phyloP scores from a whole-genome alignment of 2,113 vertebrate genomes.

The Chamaetylas fuelleborni region DNA sequence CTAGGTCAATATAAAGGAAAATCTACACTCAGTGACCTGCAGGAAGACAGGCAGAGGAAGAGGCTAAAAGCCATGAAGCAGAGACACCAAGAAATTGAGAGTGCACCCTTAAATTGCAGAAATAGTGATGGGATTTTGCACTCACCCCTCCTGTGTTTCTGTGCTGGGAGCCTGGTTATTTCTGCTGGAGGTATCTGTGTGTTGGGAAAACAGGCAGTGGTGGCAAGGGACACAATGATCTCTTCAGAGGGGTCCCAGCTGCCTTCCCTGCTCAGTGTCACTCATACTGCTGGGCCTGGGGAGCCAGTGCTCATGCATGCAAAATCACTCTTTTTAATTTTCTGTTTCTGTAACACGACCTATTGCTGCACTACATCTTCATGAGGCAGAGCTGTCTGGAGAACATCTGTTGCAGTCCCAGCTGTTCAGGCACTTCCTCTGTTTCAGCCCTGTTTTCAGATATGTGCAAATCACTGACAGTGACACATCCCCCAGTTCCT shows the following conservation, averaged over 20 bases:
- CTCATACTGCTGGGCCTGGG: not conserved
- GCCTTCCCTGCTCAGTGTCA: constrained; percentile 40
- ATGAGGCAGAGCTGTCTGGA: constrained; percentile 67
- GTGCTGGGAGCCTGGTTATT: not conserved
- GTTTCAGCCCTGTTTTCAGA: not conserved
- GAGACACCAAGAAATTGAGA: not conserved
- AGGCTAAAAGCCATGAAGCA: not conserved
- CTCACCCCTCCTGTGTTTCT: not conserved
- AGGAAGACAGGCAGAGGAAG: not conserved
- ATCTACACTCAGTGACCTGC: not conserved
- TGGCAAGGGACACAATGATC: constrained; percentile 32
- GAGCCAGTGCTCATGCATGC: constrained; percentile 42
- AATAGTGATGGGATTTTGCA: not conserved
- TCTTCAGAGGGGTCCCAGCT: constrained; percentile 52
- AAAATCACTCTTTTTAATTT: constrained; percentile 58
- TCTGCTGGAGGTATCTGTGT: not conserved
- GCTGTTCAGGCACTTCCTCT: constrained; percentile 65
- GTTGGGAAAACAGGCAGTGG: not conserved
- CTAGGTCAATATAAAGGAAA: not conserved
- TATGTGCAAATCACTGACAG: constrained; percentile 42
- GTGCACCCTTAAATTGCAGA: not conserved
- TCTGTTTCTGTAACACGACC: constrained; percentile 68
- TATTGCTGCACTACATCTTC: constrained; percentile 54
- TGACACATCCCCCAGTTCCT: constrained; percentile 38
- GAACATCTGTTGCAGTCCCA: constrained; percentile 72